Base-by-base conservation (phyloP, 2,113 vertebrate genomes). In the Hippolais icterina region DNA sequence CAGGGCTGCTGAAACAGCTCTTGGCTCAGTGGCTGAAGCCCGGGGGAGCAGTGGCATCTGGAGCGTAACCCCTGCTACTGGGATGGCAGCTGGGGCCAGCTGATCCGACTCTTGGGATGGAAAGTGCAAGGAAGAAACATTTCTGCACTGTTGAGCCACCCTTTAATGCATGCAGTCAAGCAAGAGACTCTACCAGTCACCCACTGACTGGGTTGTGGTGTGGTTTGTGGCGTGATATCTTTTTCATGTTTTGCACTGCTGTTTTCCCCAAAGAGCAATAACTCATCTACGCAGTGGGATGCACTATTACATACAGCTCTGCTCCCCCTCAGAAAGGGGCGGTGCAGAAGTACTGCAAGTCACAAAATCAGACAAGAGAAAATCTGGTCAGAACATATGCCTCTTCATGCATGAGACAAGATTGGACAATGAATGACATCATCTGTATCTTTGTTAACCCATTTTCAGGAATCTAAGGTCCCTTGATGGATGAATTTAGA, bases 381-480 rank as follows among this genome's bases (percentile, higher is more conserved):
- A 95, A 81, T 64, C 56, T 87, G 12, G 16, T 59, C 44, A 60
- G 27, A 84, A 50, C 76, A 52, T 52, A 44, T 50, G 72, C 41
- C n/a, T 90, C 47, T 83, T 74, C 28, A 6, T 49, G 80, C 71
- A 82, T 85, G 87, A 94, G 78, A 93, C 81, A 75, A 78, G 71
- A 95, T 0, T 49, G 53, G 82, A 79, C 70, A 72, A 91, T 4
- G 59, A 91, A 96, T 93, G 39, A 94, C 88, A 94, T 92, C 56
- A 95, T 75, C 76, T 69, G 11, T 29, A 15, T 71, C 49, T 81
- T 68, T 46, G 47, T 71, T 94, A 95, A 93, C 57, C 56, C 47
- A 56, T 90, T 95, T 96, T 81, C 49, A 89, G 72, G 89, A 96
- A 94, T 69, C 12, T n/a, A 14, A 19, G 22, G 22, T 57, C 46